Conservation (phyloP, 2,888 invertebrate genomes). For the Ptilodon capucinus region DNA sequence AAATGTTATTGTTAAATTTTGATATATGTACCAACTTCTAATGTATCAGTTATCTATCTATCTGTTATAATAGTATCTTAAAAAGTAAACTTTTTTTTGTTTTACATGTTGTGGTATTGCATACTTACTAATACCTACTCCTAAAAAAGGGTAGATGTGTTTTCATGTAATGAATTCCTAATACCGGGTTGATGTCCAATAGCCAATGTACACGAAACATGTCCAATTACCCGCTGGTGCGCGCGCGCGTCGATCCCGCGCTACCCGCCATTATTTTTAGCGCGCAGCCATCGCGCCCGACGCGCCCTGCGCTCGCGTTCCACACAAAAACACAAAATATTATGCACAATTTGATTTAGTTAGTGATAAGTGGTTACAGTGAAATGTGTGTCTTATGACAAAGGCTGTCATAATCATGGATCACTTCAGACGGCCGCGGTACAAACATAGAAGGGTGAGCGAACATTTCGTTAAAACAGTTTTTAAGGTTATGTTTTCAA, state of each 20-base stretch:
- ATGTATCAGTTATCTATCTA: too few species aligned
- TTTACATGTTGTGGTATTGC: too few species aligned
- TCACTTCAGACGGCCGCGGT: slow-evolving; percentile 64
- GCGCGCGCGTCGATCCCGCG: slow-evolving; percentile 25
- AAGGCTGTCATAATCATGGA: slow-evolving; percentile 62
- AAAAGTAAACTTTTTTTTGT: too few species aligned
- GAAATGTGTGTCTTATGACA: slow-evolving; percentile 74
- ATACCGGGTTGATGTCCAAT: not conserved
- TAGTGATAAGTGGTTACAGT: slow-evolving; percentile 48
- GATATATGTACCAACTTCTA: too few species aligned
- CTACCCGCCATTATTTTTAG: slow-evolving; percentile 67
- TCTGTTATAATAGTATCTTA: too few species aligned
- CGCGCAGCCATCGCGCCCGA: slow-evolving; percentile 55
- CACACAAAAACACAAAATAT: slow-evolving; percentile 24
- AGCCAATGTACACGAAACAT: slow-evolving; percentile 29
- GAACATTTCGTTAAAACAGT: slow-evolving; percentile 41
- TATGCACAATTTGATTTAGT: slow-evolving; percentile 28
- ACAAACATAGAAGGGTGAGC: slow-evolving; percentile 55
- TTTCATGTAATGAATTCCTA: not conserved
- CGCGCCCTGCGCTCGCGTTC: slow-evolving; percentile 33
- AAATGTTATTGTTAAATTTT: too few species aligned
- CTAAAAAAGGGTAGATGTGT: too few species aligned
- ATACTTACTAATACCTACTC: too few species aligned
- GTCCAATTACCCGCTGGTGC: slow-evolving; percentile 16
- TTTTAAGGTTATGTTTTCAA: slow-evolving; percentile 45